A percentile compares a stretch with the other conserved stretches of the same genome.
Evolutionary conservation across 2,797 vertebrate genomes (phyloP).

Genomic region (Columba guinea): DNA sequence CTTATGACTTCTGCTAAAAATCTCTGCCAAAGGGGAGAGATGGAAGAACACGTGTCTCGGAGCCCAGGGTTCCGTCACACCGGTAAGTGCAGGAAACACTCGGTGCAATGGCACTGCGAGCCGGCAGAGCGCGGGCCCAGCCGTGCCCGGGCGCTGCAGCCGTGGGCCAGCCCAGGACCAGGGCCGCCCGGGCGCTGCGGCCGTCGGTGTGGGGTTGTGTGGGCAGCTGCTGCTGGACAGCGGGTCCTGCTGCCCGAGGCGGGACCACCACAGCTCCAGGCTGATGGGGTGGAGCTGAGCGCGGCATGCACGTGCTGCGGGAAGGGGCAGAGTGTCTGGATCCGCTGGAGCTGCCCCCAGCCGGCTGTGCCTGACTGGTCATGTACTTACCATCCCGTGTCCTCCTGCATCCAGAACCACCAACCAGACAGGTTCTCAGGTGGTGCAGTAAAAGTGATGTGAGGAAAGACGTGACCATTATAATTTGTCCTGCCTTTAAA

Average conservation of each 20-base stretch:
- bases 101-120: too few species aligned
- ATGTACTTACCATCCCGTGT: rapidly evolving
- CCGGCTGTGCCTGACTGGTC: rapidly evolving
- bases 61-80: background rate
- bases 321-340: rapidly evolving
- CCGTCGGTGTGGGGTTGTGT: too few species aligned
- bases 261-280: too few species aligned
- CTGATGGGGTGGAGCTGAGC: too few species aligned
- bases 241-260: too few species aligned
- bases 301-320: background rate
- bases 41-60: background rate
- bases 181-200: too few species aligned
- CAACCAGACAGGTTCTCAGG: background rate
- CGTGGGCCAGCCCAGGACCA: too few species aligned
- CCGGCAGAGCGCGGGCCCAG: too few species aligned
- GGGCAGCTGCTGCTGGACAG: background rate
- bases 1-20: background rate
- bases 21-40: background rate
- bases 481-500: background rate
- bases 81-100: too few species aligned
- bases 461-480: rapidly evolving
- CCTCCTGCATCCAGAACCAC: background rate
- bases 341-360: background rate
- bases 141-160: too few species aligned
- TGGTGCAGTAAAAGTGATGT: background rate